A percentile compares a stretch with the other conserved stretches of the same genome.
Evolutionary conservation across 1,140 invertebrate species (phyloP).

Genomic region (Megathymus violae): DNA sequence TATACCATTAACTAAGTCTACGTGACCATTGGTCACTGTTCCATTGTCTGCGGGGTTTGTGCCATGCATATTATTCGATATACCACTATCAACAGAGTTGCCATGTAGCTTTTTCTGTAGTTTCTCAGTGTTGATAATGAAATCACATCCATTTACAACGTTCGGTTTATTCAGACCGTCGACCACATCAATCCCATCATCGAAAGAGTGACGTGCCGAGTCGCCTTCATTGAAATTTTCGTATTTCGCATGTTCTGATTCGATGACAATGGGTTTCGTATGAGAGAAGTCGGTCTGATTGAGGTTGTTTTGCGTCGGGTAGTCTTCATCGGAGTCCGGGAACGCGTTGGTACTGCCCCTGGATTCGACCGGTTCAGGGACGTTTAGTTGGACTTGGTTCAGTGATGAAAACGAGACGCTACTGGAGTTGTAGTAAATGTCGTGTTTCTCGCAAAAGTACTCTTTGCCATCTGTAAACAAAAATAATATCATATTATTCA

Average conservation of each 20-base stretch:
- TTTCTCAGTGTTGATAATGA: conserved; percentile 43
- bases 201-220: conserved; percentile 75
- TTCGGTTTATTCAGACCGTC: conserved; percentile 61
- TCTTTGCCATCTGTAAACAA: conserved; percentile 68
- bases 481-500: conserved; percentile 34
- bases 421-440: conserved; percentile 67
- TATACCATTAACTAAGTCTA: conserved; percentile 40
- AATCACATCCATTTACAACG: conserved; percentile 51
- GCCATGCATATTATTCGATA: conserved; percentile 68
- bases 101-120: conserved; percentile 57
- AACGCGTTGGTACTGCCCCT: conserved; percentile 57
- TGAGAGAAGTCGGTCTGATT: conserved; percentile 78
- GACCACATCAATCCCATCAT: conserved; percentile 70
- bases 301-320: conserved; percentile 74
- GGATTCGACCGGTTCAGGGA: conserved; percentile 68
- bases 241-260: conserved; percentile 66
- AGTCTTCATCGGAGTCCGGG: conserved; percentile 71
- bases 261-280: conserved; percentile 75
- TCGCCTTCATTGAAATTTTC: conserved; percentile 62
- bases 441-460: conserved; percentile 77
- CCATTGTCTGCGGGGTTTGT: conserved; percentile 38
- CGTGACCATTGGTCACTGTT: conserved; percentile 47
- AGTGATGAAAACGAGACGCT: conserved; percentile 71
- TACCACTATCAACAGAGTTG: conserved; percentile 75
- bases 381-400: conserved; percentile 69